Percentiles rank a stretch among this genome's conserved stretches.
Evolutionary conservation across 2,113 vertebrate species (phyloP).

Genomic region (Gambusia holbrooki): DNA sequence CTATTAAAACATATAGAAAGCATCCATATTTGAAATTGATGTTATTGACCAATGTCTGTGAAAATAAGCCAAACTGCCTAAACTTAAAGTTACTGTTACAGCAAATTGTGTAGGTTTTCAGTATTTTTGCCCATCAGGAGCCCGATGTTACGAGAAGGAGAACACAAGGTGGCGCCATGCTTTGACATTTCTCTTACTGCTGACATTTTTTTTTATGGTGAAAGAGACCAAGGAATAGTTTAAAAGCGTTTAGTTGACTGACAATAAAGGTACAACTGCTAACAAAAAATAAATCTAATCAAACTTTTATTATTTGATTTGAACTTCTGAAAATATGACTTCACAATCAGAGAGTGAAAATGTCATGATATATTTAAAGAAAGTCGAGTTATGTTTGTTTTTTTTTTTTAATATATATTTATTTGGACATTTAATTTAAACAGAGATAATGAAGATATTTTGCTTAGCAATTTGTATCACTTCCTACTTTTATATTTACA

Average conservation of each 20-base stretch:
- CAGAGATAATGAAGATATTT: neutral
- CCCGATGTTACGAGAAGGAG: neutral
- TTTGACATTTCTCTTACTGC: neutral
- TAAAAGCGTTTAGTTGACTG: neutral
- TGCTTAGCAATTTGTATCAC: too few species aligned
- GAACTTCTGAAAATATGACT: neutral
- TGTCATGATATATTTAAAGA: too few species aligned
- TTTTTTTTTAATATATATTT: neutral
- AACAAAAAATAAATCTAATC: neutral
- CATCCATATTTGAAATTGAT: neutral
- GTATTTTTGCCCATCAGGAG: neutral
- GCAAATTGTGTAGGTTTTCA: neutral
- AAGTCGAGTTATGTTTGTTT: neutral
- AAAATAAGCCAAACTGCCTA: neutral
- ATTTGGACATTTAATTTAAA: neutral
- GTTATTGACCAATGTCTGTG: constrained; percentile 7
- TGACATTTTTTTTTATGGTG: neutral
- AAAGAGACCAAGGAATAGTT: neutral
- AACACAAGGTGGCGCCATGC: neutral
- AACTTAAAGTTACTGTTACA: constrained; percentile 24
- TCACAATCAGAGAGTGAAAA: neutral
- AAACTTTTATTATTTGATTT: neutral
- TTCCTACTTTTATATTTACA: too few species aligned
- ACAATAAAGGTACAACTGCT: neutral
- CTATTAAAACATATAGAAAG: neutral